Conservation (phyloP, 37 sponge, comb jelly and placozoan genomes). For the Eunapius fragilis region DNA sequence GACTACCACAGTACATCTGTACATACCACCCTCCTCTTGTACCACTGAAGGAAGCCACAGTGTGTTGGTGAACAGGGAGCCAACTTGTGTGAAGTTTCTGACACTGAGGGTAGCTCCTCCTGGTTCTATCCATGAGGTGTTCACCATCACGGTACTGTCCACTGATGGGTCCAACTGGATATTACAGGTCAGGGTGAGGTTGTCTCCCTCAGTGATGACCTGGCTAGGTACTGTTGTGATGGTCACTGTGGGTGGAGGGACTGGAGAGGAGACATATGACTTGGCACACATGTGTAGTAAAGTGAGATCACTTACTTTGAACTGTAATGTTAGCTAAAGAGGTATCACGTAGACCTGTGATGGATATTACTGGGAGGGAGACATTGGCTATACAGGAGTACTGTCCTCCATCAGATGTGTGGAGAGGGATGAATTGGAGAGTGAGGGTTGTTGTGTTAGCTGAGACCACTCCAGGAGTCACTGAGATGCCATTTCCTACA, state of each 20-base stretch:
- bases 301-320: slow-evolving; percentile 15
- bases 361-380: background rate
- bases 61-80: background rate
- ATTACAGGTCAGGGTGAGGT: background rate
- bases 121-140: background rate
- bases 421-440: slow-evolving; percentile 22
- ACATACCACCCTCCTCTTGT: background rate
- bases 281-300: background rate
- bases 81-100: background rate
- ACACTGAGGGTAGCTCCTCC: background rate
- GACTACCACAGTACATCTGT: background rate
- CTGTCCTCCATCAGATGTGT: slow-evolving; percentile 39
- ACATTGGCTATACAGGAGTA: slow-evolving; percentile 44
- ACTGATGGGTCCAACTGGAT: background rate
- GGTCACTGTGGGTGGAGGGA: background rate
- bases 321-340: background rate
- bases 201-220: background rate
- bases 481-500: background rate
- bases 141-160: background rate
- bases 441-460: background rate
- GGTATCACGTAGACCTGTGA: background rate
- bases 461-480: background rate
- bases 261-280: background rate
- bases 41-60: background rate
- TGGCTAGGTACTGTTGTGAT: background rate